A percentile compares a stretch with the other conserved stretches of the same genome.
Evolutionary conservation across 2,113 vertebrate genomes (phyloP).

Genomic region (Corythoichthys haematopterus): DNA sequence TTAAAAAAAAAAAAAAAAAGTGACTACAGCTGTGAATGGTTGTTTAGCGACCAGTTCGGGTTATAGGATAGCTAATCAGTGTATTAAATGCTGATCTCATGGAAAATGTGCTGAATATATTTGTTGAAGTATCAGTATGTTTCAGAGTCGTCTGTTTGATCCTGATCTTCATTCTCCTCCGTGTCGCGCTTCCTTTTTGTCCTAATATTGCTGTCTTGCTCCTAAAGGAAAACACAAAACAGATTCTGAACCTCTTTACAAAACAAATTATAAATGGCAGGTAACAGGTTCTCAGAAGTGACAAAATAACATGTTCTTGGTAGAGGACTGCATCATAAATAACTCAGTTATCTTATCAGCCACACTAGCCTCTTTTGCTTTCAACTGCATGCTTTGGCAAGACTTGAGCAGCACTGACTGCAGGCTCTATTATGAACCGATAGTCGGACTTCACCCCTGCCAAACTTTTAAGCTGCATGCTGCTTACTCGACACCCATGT

Average conservation of each 20-base stretch:
- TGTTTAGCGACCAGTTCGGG: too few relatives aligned
- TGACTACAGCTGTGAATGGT: too few relatives aligned
- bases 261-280: neutral
- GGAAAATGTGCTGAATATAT: neutral
- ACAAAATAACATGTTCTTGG: neutral
- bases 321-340: neutral
- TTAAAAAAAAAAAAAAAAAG: too few relatives aligned
- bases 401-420: neutral
- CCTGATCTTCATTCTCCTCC: slow-evolving; percentile 37
- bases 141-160: slow-evolving; percentile 59
- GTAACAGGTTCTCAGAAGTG: neutral
- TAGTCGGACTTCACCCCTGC: neutral
- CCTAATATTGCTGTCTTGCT: slow-evolving; percentile 47
- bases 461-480: neutral
- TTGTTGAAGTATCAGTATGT: slow-evolving; percentile 6
- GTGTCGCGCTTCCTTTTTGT: slow-evolving; percentile 28
- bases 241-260: neutral
- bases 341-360: slow-evolving; percentile 33
- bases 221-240: slow-evolving; percentile 34
- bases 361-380: slow-evolving; percentile 8
- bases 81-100: neutral
- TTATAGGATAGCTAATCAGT: too few relatives aligned
- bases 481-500: neutral
- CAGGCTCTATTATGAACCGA: neutral
- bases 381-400: slow-evolving; percentile 18